Percentiles rank a stretch among this genome's conserved stretches.
Conservation (phyloP, 2,113 vertebrate genomes). For the Mixornis gularis region DNA sequence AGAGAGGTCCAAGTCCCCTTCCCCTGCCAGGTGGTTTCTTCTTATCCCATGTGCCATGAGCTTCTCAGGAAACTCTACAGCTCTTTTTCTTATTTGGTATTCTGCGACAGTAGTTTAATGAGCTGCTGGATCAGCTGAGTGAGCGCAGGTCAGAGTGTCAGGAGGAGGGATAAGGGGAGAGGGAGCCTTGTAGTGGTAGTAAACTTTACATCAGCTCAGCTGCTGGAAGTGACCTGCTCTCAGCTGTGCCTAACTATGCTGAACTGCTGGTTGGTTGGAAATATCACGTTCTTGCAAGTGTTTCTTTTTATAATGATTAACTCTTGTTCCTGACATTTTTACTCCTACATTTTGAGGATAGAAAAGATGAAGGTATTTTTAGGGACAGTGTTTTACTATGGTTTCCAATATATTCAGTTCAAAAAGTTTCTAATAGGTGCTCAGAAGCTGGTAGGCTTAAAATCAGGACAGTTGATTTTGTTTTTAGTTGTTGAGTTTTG, state of each 20-base stretch:
- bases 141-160: not conserved
- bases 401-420: not conserved
- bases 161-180: not conserved
- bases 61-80: not conserved
- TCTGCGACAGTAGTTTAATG: not conserved
- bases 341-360: not conserved
- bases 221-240: not conserved
- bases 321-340: not conserved
- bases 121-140: not conserved
- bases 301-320: not conserved
- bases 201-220: not conserved
- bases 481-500: not conserved
- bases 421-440: not conserved
- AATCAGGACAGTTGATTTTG: not conserved
- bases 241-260: not conserved
- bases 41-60: not conserved
- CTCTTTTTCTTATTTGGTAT: not conserved
- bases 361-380: not conserved
- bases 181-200: not conserved
- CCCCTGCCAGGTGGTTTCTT: not conserved
- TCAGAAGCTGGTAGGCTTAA: not conserved
- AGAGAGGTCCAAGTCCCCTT: not conserved
- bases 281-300: not conserved
- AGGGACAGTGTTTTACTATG: not conserved
- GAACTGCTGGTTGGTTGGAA: not conserved